phyloP scores from a whole-genome alignment of 2,888 invertebrate genomes.

The Brenthis hecate region DNA sequence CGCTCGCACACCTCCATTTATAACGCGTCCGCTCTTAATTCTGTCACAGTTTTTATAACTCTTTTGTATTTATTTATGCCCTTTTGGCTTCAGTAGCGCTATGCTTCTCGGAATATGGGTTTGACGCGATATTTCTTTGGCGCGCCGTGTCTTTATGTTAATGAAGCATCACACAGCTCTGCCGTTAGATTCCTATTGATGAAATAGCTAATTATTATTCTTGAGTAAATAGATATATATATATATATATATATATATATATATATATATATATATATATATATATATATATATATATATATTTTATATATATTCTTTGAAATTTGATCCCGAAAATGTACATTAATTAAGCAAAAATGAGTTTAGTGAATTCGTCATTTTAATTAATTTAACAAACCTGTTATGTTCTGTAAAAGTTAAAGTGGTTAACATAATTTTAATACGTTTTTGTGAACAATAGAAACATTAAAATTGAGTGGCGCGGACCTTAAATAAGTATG shows the following conservation, averaged over 20 bases:
- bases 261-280: too few species aligned
- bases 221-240: not conserved
- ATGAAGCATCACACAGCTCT: constrained; percentile 78
- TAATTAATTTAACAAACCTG: too few species aligned
- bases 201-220: constrained; percentile 33
- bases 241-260: too few species aligned
- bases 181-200: constrained; percentile 48
- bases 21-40: constrained; percentile 79
- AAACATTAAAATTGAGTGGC: constrained; percentile 54
- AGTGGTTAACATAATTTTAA: constrained; percentile 56
- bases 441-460: constrained; percentile 67
- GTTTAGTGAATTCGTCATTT: not conserved
- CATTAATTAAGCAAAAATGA: not conserved
- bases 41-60: constrained; percentile 81
- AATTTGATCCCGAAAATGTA: constrained; percentile 16
- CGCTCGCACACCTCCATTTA: constrained; percentile 69
- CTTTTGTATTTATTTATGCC: constrained; percentile 81
- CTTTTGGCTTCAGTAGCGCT: constrained; percentile 79
- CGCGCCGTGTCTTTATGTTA: constrained; percentile 67
- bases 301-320: constrained; percentile 2
- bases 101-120: constrained; percentile 78
- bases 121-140: constrained; percentile 78
- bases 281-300: too few species aligned
- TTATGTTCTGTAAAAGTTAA: constrained; percentile 29
- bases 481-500: constrained; percentile 70